Percentiles rank a stretch among this genome's conserved stretches.
These are phyloP conservation scores for Brachynemurus nebulosus DNA, from an alignment of 2,888 invertebrate species.

Conservation along the genomic window DNA sequence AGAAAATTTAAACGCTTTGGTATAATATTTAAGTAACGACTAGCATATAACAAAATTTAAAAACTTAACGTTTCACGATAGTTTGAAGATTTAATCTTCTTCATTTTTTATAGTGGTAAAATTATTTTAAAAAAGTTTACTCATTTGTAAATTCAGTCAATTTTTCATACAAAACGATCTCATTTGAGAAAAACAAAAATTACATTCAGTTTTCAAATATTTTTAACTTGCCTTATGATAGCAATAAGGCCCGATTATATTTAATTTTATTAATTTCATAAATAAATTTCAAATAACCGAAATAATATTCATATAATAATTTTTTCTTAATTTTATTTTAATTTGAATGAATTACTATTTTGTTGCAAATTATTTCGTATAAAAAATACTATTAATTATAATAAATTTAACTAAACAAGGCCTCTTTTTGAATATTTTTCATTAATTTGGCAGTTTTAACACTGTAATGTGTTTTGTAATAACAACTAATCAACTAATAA, in stretches of 20 bases:
- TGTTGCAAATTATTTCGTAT: not conserved
- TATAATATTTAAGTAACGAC: slow-evolving; percentile 9
- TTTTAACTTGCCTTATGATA: no score
- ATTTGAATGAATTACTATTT: not conserved
- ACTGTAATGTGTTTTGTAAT: no score
- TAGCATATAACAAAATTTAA: slow-evolving; percentile 7
- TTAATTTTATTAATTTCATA: no score
- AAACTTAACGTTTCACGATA: no score
- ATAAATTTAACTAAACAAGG: not conserved
- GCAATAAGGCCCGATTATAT: no score
- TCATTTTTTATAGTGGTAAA: not conserved
- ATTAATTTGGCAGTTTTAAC: not conserved
- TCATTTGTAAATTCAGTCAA: not conserved
- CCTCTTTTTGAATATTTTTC: not conserved
- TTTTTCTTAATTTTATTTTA: no score
- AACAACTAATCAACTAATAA: no score
- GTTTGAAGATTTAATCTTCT: not conserved
- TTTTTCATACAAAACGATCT: not conserved
- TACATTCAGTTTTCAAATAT: no score
- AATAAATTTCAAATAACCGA: no score
- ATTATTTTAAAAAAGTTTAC: not conserved
- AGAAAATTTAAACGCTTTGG: slow-evolving; percentile 8
- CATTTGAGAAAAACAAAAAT: no score
- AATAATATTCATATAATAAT: no score
- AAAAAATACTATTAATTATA: no score